These are phyloP conservation scores for Microctonus aethiopoides DNA, from an alignment of 2,888 invertebrate species.

Conservation along the genomic window DNA sequence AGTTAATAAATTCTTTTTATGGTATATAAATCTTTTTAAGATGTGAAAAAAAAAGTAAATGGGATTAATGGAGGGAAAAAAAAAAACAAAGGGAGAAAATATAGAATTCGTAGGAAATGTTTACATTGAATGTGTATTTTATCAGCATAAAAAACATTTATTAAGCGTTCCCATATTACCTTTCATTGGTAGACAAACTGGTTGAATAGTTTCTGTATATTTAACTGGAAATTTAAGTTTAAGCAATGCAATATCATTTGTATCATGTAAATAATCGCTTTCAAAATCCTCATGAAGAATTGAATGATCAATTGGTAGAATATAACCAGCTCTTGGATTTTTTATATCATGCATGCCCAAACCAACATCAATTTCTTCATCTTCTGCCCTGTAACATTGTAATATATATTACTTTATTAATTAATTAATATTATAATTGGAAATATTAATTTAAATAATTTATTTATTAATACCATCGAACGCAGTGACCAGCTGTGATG, in stretches of 20 bases:
- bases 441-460: background rate
- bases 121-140: too few species aligned
- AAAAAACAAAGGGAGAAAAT: too few species aligned
- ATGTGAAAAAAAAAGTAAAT: too few species aligned
- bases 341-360: constrained; percentile 69
- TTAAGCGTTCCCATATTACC: constrained; percentile 54
- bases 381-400: constrained; percentile 17
- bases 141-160: too few species aligned
- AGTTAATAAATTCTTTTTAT: too few species aligned
- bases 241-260: constrained; percentile 72
- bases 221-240: constrained; percentile 66
- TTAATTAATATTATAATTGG: too few species aligned
- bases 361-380: constrained; percentile 61
- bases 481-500: constrained; percentile 72
- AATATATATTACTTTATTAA: too few species aligned
- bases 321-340: constrained; percentile 62
- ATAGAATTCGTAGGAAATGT: too few species aligned
- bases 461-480: constrained; percentile 67
- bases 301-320: constrained; percentile 63
- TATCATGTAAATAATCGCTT: constrained; percentile 69
- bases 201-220: constrained; percentile 68
- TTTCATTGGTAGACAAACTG: constrained; percentile 70
- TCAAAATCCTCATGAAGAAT: constrained; percentile 69
- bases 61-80: too few species aligned
- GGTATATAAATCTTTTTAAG: too few species aligned